phyloP scores from a whole-genome alignment of 2,888 invertebrate species.

The Ectemnius cavifrons region DNA sequence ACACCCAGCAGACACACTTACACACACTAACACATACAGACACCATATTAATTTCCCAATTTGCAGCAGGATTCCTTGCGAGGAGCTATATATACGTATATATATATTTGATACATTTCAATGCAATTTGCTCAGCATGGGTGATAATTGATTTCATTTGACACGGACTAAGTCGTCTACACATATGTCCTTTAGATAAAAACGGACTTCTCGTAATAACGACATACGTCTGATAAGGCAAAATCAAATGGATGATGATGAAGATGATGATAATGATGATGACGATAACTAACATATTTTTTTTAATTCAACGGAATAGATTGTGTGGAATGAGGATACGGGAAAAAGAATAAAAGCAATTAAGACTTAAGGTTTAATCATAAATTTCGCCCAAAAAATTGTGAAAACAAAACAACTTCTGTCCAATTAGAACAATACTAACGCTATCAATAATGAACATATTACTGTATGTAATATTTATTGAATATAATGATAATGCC shows the following conservation, averaged over 20 bases:
- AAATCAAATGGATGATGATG: conserved; percentile 39
- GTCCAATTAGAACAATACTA: conserved; percentile 77
- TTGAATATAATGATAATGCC: conserved; percentile 67
- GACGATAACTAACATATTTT: conserved; percentile 35
- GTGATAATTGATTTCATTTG: conserved; percentile 32
- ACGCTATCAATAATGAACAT: conserved; percentile 69
- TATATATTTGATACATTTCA: conserved; percentile 49
- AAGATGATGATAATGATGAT: conserved; percentile 1
- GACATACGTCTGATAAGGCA: conserved; percentile 18
- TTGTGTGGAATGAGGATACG: conserved; percentile 30
- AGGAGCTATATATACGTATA: conserved; percentile 29
- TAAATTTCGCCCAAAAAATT: conserved; percentile 46
- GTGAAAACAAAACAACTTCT: conserved; percentile 67
- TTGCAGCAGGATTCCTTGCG: conserved; percentile 16
- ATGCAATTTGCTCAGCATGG: conserved; percentile 43
- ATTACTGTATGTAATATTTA: conserved; percentile 73
- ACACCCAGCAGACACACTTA: conserved; percentile 1
- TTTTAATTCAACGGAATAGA: conserved; percentile 35
- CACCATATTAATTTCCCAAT: conserved; percentile 11
- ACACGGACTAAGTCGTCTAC: conserved; percentile 15
- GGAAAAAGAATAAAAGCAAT: conserved; percentile 25
- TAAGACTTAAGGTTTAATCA: conserved; percentile 40
- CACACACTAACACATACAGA: no score
- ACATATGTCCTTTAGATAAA: conserved; percentile 14
- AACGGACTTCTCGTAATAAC: conserved; percentile 8